Percentiles rank a stretch among this genome's conserved stretches.
These are phyloP conservation scores for Acrocyrtus sp. DNA, from an alignment of 2,888 invertebrate genomes.

Conservation along the genomic window DNA sequence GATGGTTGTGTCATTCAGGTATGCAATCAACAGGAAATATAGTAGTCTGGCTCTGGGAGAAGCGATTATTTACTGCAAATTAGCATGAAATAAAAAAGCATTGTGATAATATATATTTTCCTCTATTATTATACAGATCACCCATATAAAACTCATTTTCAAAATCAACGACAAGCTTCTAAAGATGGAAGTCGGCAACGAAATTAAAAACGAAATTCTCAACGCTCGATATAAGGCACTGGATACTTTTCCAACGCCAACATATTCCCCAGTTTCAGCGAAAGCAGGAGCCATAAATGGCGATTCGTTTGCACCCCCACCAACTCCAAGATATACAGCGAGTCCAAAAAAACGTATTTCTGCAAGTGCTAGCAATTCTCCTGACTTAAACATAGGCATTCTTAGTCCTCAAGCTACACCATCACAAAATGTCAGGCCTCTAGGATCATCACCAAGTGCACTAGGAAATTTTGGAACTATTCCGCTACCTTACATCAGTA, in stretches of 20 bases:
- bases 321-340: conserved; percentile 13
- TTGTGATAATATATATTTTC: background rate
- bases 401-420: background rate
- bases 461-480: too few relatives aligned
- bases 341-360: conserved; percentile 12
- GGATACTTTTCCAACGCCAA: conserved; percentile 6
- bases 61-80: background rate
- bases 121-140: conserved; percentile 44
- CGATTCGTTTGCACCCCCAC: conserved; percentile 4
- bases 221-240: conserved; percentile 22
- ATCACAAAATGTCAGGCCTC: background rate
- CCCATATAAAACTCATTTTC: conserved; percentile 58
- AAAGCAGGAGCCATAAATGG: background rate
- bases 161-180: conserved; percentile 55
- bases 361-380: conserved; percentile 5
- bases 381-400: background rate
- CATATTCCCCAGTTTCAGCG: background rate
- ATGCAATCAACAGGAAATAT: conserved; percentile 56
- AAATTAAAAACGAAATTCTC: conserved; percentile 31
- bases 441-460: too few relatives aligned
- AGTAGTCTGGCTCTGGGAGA: background rate
- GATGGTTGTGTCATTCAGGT: conserved; percentile 96
- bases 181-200: conserved; percentile 22
- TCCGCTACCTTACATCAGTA: conserved; percentile 21
- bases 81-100: background rate